Conservation (phyloP, 2,888 invertebrate species). For the Subacronicta megacephala region DNA sequence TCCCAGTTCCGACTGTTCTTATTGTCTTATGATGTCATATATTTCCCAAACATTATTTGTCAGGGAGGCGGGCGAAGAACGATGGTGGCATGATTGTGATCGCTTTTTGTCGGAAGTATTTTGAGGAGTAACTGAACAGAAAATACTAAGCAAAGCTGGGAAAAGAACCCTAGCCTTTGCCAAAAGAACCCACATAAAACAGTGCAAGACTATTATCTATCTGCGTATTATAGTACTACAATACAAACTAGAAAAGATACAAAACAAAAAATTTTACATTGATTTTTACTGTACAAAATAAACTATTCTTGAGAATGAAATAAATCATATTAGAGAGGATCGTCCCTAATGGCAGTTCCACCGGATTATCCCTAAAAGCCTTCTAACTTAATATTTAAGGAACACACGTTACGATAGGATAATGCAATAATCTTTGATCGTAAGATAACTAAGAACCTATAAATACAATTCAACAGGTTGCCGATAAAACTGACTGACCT, state of each 20-base stretch:
- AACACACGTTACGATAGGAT: conserved; percentile 38
- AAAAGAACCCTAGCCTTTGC: too few species aligned
- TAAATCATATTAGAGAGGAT: conserved; percentile 13
- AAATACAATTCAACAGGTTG: conserved; percentile 51
- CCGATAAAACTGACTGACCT: conserved; percentile 35
- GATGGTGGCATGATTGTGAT: background rate
- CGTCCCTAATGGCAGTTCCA: conserved; percentile 18
- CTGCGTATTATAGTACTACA: too few species aligned
- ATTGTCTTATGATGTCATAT: conserved; percentile 39
- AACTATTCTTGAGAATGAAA: background rate
- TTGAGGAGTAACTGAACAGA: background rate
- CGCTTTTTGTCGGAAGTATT: background rate
- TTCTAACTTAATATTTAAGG: conserved; percentile 33
- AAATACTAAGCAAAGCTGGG: background rate
- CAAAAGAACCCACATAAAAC: too few species aligned
- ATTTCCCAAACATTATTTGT: conserved; percentile 30
- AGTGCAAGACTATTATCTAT: too few species aligned
- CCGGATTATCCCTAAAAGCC: conserved; percentile 23
- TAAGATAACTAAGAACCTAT: conserved; percentile 34
- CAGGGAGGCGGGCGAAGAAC: conserved; percentile 1
- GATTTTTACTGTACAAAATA: too few species aligned
- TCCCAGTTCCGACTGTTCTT: conserved; percentile 9
- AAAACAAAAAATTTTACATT: too few species aligned
- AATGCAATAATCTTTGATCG: conserved; percentile 44
- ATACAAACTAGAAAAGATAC: too few species aligned